Evolutionary conservation across 2,888 invertebrate species (phyloP).

Genomic region (Cheiracanthium punctorium): DNA sequence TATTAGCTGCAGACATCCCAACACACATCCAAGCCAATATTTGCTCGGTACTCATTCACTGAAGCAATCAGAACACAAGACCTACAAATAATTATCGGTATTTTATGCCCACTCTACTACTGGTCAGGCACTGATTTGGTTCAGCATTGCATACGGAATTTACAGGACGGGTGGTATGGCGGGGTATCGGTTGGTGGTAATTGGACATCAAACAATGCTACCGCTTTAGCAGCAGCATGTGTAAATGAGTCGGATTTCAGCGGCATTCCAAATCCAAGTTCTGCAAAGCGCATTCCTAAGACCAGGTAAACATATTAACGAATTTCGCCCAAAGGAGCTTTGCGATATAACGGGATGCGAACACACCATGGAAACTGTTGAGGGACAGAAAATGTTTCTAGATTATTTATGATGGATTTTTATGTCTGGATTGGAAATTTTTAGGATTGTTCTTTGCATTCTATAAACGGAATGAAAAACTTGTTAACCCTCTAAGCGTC

Average conservation of each 20-base stretch:
- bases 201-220: conserved; percentile 11
- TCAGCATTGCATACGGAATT: neutral
- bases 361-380: too few relatives aligned
- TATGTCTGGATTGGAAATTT: too few relatives aligned
- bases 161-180: neutral
- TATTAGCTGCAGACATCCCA: too few relatives aligned
- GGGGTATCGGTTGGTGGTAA: neutral
- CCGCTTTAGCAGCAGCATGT: conserved; percentile 7
- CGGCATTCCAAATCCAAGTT: neutral
- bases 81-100: neutral
- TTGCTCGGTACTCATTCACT: too few relatives aligned
- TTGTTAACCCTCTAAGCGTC: too few relatives aligned
- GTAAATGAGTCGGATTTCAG: conserved; percentile 6
- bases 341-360: neutral
- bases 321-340: neutral
- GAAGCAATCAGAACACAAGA: neutral
- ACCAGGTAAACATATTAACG: neutral
- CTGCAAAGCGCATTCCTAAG: neutral
- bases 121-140: conserved; percentile 6
- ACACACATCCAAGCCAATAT: too few relatives aligned
- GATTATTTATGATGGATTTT: too few relatives aligned
- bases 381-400: too few relatives aligned
- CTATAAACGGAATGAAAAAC: too few relatives aligned
- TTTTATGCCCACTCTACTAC: neutral
- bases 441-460: too few relatives aligned